Conservation (phyloP, 2,113 vertebrate genomes). For the Misgurnus mizolepis region DNA sequence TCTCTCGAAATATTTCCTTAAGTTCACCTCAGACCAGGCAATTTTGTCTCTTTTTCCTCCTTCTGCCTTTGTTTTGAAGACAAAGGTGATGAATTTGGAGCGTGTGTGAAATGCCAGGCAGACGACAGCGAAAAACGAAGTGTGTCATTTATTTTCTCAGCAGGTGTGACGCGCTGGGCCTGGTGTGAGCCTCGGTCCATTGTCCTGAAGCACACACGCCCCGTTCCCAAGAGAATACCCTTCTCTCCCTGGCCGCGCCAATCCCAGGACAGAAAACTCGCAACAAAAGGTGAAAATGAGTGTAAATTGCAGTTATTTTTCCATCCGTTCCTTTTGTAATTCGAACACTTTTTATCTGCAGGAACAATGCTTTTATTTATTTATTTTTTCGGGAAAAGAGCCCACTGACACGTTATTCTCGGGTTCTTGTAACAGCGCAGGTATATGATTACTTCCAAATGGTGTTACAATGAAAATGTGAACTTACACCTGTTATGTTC, state of each 20-base stretch:
- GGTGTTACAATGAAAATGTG: constrained; percentile 51
- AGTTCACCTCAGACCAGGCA: constrained; percentile 56
- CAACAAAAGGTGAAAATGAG: constrained; percentile 82
- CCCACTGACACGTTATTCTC: constrained; percentile 52
- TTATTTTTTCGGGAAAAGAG: constrained; percentile 44
- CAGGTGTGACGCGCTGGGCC: constrained; percentile 72
- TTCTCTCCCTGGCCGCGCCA: constrained; percentile 58
- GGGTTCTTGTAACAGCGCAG: constrained; percentile 39
- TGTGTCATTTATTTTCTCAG: constrained; percentile 78
- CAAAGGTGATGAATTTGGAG: constrained; percentile 63
- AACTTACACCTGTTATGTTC: constrained; percentile 40
- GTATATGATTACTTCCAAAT: constrained; percentile 54
- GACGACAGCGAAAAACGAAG: constrained; percentile 72
- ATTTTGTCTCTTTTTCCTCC: constrained; percentile 55
- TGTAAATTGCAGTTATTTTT: constrained; percentile 81
- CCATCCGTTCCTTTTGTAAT: constrained; percentile 64
- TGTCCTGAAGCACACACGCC: constrained; percentile 67
- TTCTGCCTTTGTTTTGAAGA: constrained; percentile 71
- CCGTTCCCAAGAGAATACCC: constrained; percentile 56
- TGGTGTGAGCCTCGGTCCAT: constrained; percentile 72
- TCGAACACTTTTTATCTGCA: constrained; percentile 71
- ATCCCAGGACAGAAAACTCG: constrained; percentile 76
- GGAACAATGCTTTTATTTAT: constrained; percentile 56
- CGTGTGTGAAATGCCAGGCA: constrained; percentile 74
- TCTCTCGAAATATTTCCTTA: constrained; percentile 59